Evolutionary conservation across 37 sponge, comb jelly and placozoan genomes (phyloP).

Genomic region (Sycon ciliatum): DNA sequence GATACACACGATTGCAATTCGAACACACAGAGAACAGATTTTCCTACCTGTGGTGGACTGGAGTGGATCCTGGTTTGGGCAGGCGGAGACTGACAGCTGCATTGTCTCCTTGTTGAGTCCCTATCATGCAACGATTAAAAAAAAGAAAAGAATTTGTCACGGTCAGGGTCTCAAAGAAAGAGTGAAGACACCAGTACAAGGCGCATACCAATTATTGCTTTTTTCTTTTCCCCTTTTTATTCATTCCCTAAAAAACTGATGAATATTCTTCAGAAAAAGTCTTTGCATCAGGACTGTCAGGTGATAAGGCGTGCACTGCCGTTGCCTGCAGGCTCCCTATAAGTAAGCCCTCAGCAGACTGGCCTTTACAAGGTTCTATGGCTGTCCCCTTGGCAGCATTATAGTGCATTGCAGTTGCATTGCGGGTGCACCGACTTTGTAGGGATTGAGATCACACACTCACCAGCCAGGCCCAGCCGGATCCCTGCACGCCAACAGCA

Average conservation of each 20-base stretch:
- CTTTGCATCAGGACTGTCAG: background rate
- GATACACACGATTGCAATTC: too few relatives aligned
- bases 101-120: conserved; percentile 55
- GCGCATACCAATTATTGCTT: background rate
- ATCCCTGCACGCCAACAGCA: conserved; percentile 73
- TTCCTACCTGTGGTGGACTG: conserved; percentile 77
- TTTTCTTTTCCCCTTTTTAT: background rate
- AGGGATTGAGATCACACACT: background rate
- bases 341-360: too few relatives aligned
- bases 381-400: too few relatives aligned
- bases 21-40: too few relatives aligned
- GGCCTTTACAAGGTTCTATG: too few relatives aligned
- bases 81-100: conserved; percentile 54
- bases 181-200: background rate
- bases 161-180: background rate
- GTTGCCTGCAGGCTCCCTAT: too few relatives aligned
- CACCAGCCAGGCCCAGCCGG: conserved; percentile 98
- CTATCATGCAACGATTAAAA: conserved; percentile 16
- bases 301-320: background rate
- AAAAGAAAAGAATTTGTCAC: background rate
- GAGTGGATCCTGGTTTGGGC: conserved; percentile 88
- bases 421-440: background rate
- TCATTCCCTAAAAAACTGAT: background rate
- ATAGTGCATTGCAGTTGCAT: background rate
- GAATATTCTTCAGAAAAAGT: background rate